Percentiles rank a stretch among this genome's conserved stretches.
These are phyloP conservation scores for Pollenia amentaria DNA, from an alignment of 2,888 invertebrate genomes.

Conservation along the genomic window DNA sequence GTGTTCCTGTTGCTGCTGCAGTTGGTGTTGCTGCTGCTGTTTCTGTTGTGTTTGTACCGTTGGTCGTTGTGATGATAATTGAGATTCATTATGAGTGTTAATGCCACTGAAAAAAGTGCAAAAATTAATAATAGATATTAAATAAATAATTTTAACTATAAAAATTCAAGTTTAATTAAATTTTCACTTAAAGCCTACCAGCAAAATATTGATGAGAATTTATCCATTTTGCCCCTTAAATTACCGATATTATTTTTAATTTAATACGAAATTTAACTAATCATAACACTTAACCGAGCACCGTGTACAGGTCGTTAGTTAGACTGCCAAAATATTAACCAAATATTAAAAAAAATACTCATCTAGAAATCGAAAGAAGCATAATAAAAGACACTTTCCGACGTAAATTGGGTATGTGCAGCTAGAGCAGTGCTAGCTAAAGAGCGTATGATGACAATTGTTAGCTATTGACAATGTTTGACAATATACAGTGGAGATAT, in stretches of 20 bases:
- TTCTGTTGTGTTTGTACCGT: constrained; percentile 37
- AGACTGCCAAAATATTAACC: constrained; percentile 35
- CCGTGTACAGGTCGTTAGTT: constrained; percentile 26
- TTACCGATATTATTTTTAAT: constrained; percentile 6
- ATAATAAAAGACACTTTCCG: constrained; percentile 41
- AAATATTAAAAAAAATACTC: constrained; percentile 31
- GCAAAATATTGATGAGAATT: constrained; percentile 63
- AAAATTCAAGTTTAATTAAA: not conserved
- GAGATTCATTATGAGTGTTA: constrained; percentile 67
- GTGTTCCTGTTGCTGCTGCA: constrained; percentile 54
- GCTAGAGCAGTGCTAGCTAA: constrained; percentile 11
- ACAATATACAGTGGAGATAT: not conserved
- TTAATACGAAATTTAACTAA: constrained; percentile 29
- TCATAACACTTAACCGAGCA: constrained; percentile 40
- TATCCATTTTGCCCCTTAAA: constrained; percentile 53
- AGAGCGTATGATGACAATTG: constrained; percentile 57
- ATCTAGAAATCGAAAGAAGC: constrained; percentile 43
- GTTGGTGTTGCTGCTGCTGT: constrained; percentile 30
- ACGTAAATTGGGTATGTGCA: constrained; percentile 24
- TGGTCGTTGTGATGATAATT: constrained; percentile 45
- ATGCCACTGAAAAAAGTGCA: constrained; percentile 64
- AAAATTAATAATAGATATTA: constrained; percentile 27
- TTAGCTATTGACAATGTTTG: constrained; percentile 10
- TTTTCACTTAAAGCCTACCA: constrained; percentile 58
- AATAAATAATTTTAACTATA: constrained; percentile 20